Evolutionary conservation across 2,888 invertebrate genomes (phyloP).

Genomic region (Strigamia maritima): DNA sequence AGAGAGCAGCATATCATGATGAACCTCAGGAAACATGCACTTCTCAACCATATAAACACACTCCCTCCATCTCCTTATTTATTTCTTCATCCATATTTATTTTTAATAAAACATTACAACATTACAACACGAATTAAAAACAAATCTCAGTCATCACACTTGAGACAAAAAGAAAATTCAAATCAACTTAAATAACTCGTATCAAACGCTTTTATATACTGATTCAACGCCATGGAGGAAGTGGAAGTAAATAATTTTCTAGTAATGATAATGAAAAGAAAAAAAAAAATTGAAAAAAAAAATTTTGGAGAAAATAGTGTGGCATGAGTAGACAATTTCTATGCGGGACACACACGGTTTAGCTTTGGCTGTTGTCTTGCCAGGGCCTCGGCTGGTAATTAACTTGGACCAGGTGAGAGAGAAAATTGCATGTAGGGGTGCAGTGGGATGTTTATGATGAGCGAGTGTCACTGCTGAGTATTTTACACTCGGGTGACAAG

Average conservation of each 20-base stretch:
- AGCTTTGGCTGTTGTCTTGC: neutral
- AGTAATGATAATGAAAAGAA: neutral
- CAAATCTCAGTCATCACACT: neutral
- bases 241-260: neutral
- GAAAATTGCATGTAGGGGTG: constrained; percentile 30
- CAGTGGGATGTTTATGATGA: constrained; percentile 31
- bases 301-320: neutral
- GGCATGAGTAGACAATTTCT: constrained; percentile 20
- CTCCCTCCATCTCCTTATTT: neutral
- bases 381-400: neutral
- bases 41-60: neutral
- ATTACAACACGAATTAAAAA: neutral
- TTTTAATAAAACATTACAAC: neutral
- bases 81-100: constrained; percentile 10
- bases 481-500: constrained; percentile 33
- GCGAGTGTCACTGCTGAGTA: constrained; percentile 35
- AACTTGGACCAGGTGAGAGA: constrained; percentile 34
- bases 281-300: neutral
- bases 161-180: neutral
- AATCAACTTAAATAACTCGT: neutral
- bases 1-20: neutral
- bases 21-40: neutral
- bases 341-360: constrained; percentile 27
- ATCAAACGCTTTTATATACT: neutral
- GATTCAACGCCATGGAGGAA: neutral